Evolutionary conservation across 2,797 vertebrate genomes (phyloP), one percentile per base, ranked within the genome.

Genomic region (Ctenopoma kingsleyae): DNA sequence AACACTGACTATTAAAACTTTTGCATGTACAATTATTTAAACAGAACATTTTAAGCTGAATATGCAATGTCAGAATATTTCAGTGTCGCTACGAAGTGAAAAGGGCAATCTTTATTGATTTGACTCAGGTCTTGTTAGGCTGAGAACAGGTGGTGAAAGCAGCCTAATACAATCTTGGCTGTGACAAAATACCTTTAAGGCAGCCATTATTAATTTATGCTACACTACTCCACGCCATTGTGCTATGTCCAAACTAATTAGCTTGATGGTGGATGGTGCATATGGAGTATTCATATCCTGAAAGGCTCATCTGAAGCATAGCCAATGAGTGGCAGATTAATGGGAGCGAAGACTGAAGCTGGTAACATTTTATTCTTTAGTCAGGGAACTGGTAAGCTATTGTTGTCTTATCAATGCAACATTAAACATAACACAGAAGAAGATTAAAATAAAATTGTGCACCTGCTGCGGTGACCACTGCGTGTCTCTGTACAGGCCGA

Each of bases 391-490:
- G 23, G 23, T 13, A 49, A 46, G 27, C 65, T 41, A 58, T 77
- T 84, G 70, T 79, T 66, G 71, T 60, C 54, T 30, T 9, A 52
- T 68, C 56, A 80, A 55, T 62, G 20, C 56, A 62, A 41, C 22
- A 65, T 65, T 35, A 32, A 59, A 48, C 49, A 53, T 51, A 67
- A 78, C 19, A 71, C 72, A 82, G 57, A 49, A 57, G 30, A 3
- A 70, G 57, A 59, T 69, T 57, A 49, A 66, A 71, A 55, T 22
- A 11, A n/a, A 73, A 78, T 58, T 48, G 59, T 67, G 25, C 78
- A 98, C 97, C 96, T 98, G 96, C 80, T 97, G 96, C 32, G 93
- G 92, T 22, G 95, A 95, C 96, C 96, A 97, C 25, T 74, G 86
- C 46, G 95, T 65, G 54, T 93, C 78, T 61, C 81, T 84, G 84